Evolutionary conservation across 2,113 vertebrate species (phyloP).

Genomic region (Lanius ludovicianus): DNA sequence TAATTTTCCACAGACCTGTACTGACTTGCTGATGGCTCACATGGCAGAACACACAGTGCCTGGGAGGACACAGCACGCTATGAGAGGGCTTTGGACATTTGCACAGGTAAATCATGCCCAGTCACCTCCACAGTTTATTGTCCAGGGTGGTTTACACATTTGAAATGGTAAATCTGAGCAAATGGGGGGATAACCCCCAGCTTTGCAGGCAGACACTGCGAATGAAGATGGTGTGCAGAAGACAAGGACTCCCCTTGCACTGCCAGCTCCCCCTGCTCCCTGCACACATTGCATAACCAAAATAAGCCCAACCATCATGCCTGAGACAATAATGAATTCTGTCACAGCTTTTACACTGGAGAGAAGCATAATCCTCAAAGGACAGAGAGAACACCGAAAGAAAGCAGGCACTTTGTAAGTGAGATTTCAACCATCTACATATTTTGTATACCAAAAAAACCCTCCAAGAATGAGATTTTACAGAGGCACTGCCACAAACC

Average conservation of each 20-base stretch:
- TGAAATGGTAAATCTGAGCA: not conserved
- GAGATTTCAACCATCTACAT: not conserved
- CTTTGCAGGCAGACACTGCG: not conserved
- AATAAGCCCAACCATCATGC: constrained; percentile 13
- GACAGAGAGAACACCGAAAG: not conserved
- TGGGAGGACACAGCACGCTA: not conserved
- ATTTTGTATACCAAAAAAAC: not conserved
- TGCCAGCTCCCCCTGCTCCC: not conserved
- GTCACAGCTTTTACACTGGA: not conserved
- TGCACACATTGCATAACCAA: not conserved
- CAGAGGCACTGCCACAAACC: not conserved
- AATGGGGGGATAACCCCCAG: not conserved
- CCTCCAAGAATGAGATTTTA: not conserved
- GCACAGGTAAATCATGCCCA: not conserved
- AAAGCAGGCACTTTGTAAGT: not conserved
- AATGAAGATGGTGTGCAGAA: not conserved
- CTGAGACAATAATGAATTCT: constrained; percentile 22
- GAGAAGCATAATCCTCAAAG: not conserved
- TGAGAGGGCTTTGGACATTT: not conserved
- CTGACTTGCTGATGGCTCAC: not conserved
- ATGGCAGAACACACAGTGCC: not conserved
- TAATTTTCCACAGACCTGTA: not conserved
- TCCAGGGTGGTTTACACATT: not conserved
- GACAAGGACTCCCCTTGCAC: not conserved
- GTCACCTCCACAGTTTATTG: not conserved